A percentile compares a stretch with the other conserved stretches of the same genome.
Conservation (phyloP, 1,140 invertebrate genomes). For the Diploscapter pachys region DNA sequence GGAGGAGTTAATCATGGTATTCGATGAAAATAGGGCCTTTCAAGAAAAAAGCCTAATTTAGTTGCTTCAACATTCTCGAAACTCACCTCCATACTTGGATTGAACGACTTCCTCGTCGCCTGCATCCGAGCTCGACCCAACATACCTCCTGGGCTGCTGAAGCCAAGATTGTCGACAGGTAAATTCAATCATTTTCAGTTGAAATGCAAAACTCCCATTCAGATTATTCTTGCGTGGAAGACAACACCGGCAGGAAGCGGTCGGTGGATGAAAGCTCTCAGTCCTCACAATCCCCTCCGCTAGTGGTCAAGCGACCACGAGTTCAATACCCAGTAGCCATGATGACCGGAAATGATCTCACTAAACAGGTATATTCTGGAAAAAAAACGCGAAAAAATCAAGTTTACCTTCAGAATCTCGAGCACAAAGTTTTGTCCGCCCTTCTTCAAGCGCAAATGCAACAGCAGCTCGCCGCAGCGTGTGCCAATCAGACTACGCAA, state of each 20-base stretch:
- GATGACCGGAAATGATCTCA: no score
- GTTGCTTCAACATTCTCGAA: not conserved
- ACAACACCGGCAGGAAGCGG: constrained; percentile 1
- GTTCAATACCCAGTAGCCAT: constrained; percentile 4
- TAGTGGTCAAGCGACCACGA: constrained; percentile 1
- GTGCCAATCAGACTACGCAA: no score
- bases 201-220: not conserved
- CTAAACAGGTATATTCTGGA: no score
- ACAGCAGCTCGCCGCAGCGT: no score
- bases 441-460: no score
- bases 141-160: not conserved
- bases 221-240: constrained; percentile 17
- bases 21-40: not conserved
- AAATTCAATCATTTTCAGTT: not conserved
- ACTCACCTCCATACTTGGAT: not conserved
- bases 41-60: not conserved
- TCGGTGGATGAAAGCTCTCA: constrained; percentile 7
- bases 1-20: not conserved
- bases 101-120: not conserved
- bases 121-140: not conserved
- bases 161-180: constrained; percentile 1
- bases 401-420: no score
- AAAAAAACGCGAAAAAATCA: no score
- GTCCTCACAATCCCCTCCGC: not conserved
- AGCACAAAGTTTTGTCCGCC: no score